Conservation (phyloP, 2,888 invertebrate genomes). For the Sicus ferrugineus region DNA sequence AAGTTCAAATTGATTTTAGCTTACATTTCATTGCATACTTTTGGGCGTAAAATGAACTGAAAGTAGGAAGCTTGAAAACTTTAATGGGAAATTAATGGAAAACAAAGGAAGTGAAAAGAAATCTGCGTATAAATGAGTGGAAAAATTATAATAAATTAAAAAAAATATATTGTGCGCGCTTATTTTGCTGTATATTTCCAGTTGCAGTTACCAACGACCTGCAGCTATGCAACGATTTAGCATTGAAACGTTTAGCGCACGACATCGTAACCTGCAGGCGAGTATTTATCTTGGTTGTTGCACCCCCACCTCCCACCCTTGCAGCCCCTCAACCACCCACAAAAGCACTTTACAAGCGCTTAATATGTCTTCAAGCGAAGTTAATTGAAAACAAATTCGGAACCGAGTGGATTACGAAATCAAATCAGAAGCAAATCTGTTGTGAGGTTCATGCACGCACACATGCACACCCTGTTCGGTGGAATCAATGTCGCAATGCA, state of each 20-base stretch:
- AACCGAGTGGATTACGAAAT: conserved; percentile 12
- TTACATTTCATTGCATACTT: not conserved
- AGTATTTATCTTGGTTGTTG: no score
- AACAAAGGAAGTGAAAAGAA: not conserved
- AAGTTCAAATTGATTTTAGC: not conserved
- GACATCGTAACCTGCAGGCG: no score
- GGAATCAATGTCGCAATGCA: no score
- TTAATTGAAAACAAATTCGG: conserved; percentile 29
- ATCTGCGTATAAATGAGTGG: not conserved
- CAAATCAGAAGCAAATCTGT: conserved; percentile 11
- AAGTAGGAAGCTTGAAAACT: no score
- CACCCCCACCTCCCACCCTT: not conserved
- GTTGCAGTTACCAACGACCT: no score
- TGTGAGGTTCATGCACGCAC: not conserved
- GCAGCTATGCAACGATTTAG: no score
- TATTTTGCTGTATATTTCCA: no score
- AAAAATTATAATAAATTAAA: not conserved
- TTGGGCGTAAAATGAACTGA: not conserved
- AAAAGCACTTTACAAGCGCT: not conserved
- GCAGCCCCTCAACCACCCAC: not conserved
- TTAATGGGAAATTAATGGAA: no score
- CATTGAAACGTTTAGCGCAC: no score
- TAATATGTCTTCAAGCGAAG: conserved; percentile 10
- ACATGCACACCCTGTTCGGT: no score
- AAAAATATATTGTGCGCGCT: no score